Percentiles rank a stretch among this genome's conserved stretches.
These are phyloP conservation scores for Agriopis aurantiaria DNA, from an alignment of 2,888 invertebrate genomes.

Conservation along the genomic window DNA sequence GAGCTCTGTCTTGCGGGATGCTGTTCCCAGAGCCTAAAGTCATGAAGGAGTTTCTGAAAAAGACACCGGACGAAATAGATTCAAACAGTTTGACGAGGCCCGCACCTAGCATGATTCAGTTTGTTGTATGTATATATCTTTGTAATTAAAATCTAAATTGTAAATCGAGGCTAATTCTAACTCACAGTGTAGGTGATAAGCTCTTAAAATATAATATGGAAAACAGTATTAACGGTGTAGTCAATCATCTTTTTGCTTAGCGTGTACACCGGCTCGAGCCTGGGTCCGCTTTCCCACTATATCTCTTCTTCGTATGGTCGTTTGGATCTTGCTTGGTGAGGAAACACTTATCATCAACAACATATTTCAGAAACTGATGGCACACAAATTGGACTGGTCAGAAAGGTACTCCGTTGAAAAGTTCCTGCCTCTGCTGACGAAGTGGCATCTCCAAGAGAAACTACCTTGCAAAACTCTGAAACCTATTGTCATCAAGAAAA, in stretches of 20 bases:
- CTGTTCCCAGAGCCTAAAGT: slow-evolving; percentile 91
- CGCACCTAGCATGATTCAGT: slow-evolving; percentile 89
- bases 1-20: slow-evolving; percentile 87
- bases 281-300: too few relatives aligned
- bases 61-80: slow-evolving; percentile 82
- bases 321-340: neutral
- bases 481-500: slow-evolving; percentile 74
- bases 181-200: too few relatives aligned
- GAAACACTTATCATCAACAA: neutral
- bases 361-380: slow-evolving; percentile 88
- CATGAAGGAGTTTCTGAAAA: slow-evolving; percentile 90
- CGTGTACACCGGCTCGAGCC: too few relatives aligned
- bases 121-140: slow-evolving; percentile 84
- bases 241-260: too few relatives aligned
- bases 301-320: too few relatives aligned
- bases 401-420: slow-evolving; percentile 92
- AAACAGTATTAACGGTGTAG: too few relatives aligned
- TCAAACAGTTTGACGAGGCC: slow-evolving; percentile 86
- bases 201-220: too few relatives aligned
- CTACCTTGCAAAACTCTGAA: slow-evolving; percentile 67
- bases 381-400: slow-evolving; percentile 90
- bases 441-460: slow-evolving; percentile 89
- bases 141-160: too few relatives aligned
- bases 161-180: too few relatives aligned
- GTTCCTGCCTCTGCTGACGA: slow-evolving; percentile 90